Percentiles rank a stretch among this genome's conserved stretches.
phyloP scores from a whole-genome alignment of 2,113 vertebrate species.

The Pampusana beccarii region DNA sequence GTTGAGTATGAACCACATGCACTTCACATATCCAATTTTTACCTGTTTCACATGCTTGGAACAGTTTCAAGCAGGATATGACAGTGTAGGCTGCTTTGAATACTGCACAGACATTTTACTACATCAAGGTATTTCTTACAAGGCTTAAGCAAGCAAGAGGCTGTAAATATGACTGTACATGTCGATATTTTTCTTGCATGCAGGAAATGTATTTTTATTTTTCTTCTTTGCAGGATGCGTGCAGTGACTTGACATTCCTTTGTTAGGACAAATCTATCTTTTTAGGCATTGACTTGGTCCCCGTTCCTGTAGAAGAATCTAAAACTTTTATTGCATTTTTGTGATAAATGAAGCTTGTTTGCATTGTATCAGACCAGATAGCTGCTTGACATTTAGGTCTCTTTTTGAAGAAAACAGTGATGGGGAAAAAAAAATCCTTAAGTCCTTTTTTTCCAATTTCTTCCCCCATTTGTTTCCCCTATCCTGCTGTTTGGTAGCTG shows the following conservation, averaged over 20 bases:
- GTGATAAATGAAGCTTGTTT: background rate
- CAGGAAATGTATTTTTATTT: background rate
- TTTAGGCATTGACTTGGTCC: background rate
- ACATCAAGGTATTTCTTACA: background rate
- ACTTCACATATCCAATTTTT: background rate
- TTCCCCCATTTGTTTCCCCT: slow-evolving; percentile 50
- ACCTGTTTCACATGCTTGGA: background rate
- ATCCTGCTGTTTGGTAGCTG: slow-evolving; percentile 44
- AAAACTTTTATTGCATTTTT: background rate
- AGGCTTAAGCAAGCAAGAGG: background rate
- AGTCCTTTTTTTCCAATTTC: background rate
- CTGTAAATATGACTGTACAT: background rate
- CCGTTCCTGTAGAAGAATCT: background rate
- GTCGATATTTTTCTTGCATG: background rate
- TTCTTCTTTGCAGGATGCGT: background rate
- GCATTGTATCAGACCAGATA: background rate
- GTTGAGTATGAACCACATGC: accelerated
- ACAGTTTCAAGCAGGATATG: background rate
- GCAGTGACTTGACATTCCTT: background rate
- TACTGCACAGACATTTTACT: background rate
- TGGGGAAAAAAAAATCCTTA: background rate
- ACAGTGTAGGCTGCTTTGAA: background rate
- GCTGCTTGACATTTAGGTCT: background rate
- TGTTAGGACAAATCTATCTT: background rate
- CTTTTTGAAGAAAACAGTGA: background rate